A percentile compares a stretch with the other conserved stretches of the same genome.
phyloP scores from a whole-genome alignment of 2,797 vertebrate genomes.

The Gouania willdenowi region DNA sequence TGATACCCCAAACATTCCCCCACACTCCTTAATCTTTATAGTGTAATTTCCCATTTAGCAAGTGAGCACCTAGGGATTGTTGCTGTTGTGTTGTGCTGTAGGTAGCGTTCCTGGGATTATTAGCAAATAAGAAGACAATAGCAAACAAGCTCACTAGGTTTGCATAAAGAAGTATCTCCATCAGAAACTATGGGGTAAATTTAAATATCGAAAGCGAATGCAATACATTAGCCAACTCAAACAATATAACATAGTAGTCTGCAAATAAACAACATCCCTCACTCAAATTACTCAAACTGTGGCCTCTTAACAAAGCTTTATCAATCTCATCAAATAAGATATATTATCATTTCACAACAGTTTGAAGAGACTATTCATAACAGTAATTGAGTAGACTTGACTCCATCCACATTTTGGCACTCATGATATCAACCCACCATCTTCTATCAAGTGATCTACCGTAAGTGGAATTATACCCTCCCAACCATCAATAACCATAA shows the following conservation, averaged over 20 bases:
- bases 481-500: constrained; percentile 64
- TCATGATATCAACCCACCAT: constrained; percentile 48
- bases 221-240: too few relatives aligned
- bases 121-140: constrained; percentile 65
- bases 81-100: too few relatives aligned
- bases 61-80: constrained; percentile 62
- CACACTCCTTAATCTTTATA: constrained; percentile 67
- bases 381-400: constrained; percentile 50
- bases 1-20: constrained; percentile 57
- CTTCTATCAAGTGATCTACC: constrained; percentile 47
- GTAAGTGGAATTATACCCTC: constrained; percentile 58
- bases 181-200: constrained; percentile 24
- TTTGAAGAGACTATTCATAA: constrained; percentile 59
- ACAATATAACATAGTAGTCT: too few relatives aligned
- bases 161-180: constrained; percentile 41
- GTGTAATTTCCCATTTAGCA: constrained; percentile 70
- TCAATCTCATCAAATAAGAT: constrained; percentile 45
- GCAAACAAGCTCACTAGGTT: constrained; percentile 47
- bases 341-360: constrained; percentile 36
- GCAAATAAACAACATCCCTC: too few relatives aligned
- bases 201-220: constrained; percentile 1
- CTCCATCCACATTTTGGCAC: constrained; percentile 47
- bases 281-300: too few relatives aligned
- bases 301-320: constrained; percentile 11
- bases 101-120: constrained; percentile 60